Conservation (phyloP, 2,113 vertebrate genomes). For the Podarcis raffonei region DNA sequence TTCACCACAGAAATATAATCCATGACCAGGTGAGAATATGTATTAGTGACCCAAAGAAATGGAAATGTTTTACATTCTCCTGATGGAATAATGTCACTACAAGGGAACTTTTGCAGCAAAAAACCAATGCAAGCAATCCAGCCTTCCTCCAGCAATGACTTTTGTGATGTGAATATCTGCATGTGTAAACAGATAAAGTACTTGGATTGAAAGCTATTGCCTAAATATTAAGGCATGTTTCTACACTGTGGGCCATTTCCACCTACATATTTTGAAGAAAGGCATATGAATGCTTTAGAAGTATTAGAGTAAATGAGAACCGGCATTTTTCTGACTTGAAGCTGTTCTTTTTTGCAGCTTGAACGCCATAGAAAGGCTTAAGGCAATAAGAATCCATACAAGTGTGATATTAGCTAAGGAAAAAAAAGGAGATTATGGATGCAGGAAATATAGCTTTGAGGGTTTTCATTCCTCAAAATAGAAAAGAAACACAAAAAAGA, state of each 20-base stretch:
- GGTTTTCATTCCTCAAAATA: background rate
- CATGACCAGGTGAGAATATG: too few species aligned
- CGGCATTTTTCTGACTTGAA: background rate
- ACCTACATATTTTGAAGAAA: background rate
- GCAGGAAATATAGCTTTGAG: conserved; percentile 4
- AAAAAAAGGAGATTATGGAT: background rate
- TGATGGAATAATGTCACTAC: too few species aligned
- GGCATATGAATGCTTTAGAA: background rate
- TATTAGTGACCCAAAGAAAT: too few species aligned
- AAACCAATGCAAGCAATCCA: too few species aligned
- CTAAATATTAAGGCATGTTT: background rate
- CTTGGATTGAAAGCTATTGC: background rate
- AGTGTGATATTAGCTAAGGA: background rate
- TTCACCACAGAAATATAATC: too few species aligned
- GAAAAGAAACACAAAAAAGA: too few species aligned
- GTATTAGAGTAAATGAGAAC: conserved; percentile 6
- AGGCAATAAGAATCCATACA: conserved; percentile 17
- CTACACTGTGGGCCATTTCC: background rate
- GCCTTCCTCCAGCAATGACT: too few species aligned
- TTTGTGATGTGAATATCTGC: background rate
- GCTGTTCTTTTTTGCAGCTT: background rate
- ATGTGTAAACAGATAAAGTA: background rate
- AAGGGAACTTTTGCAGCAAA: too few species aligned
- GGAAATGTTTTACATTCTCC: too few species aligned
- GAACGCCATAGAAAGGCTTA: background rate